Evolutionary conservation across 2,797 vertebrate species (phyloP).

Genomic region (Semotilus atromaculatus): DNA sequence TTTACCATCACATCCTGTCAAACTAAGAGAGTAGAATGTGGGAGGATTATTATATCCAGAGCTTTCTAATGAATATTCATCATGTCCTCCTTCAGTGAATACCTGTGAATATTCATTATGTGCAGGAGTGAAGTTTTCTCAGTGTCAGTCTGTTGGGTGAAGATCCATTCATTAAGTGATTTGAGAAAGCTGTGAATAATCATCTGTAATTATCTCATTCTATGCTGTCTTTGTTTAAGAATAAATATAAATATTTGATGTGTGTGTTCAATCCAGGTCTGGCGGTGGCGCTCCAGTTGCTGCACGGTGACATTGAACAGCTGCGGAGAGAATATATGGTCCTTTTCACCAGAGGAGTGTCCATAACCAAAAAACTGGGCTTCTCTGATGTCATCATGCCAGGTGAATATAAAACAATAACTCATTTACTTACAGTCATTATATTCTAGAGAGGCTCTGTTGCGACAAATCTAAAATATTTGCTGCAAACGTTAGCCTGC

Average conservation of each 20-base stretch:
- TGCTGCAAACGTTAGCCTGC: too few relatives aligned
- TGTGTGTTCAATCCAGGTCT: slow-evolving; percentile 78
- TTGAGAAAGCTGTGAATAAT: slow-evolving; percentile 7
- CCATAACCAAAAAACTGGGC: slow-evolving; percentile 95
- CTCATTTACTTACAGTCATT: background rate
- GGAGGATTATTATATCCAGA: slow-evolving; percentile 1
- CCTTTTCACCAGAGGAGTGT: slow-evolving; percentile 93
- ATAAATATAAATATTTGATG: background rate
- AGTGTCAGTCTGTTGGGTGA: slow-evolving; percentile 8
- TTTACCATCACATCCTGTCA: slow-evolving; percentile 9
- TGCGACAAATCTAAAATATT: too few relatives aligned
- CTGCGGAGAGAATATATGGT: slow-evolving; percentile 94
- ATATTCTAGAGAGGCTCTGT: background rate
- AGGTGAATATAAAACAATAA: slow-evolving; percentile 77
- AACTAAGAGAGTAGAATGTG: background rate
- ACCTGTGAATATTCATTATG: slow-evolving; percentile 30
- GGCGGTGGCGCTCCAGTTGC: slow-evolving; percentile 92
- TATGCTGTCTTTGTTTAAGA: background rate
- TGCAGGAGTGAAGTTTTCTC: slow-evolving; percentile 43
- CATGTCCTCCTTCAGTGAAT: slow-evolving; percentile 19
- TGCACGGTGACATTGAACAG: slow-evolving; percentile 97
- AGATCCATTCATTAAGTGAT: background rate
- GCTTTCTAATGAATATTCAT: slow-evolving; percentile 36
- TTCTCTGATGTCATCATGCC: slow-evolving; percentile 99
- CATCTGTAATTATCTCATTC: background rate